phyloP scores from a whole-genome alignment of 2,888 invertebrate genomes.

The Ophion ventricosus region DNA sequence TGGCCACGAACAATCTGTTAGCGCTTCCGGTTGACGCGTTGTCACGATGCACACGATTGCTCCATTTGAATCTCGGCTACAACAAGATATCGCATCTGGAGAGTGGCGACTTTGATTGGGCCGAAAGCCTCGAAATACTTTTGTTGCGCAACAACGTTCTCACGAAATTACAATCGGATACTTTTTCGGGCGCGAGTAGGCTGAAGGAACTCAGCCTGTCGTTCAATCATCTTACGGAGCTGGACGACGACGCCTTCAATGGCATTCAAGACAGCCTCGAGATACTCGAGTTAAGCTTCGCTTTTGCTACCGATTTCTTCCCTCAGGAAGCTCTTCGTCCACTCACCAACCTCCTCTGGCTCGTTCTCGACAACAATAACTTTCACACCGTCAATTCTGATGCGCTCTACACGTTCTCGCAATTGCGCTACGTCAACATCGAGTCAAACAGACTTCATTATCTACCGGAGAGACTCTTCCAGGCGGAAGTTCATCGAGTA shows the following conservation, averaged over 20 bases:
- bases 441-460: constrained; percentile 92
- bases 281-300: constrained; percentile 93
- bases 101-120: constrained; percentile 93
- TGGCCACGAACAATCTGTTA: constrained; percentile 92
- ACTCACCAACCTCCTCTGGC: constrained; percentile 90
- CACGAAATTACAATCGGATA: constrained; percentile 84
- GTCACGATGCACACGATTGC: constrained; percentile 89
- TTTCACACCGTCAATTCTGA: constrained; percentile 89
- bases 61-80: constrained; percentile 95
- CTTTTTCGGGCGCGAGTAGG: constrained; percentile 86
- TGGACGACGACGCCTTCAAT: constrained; percentile 92
- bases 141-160: constrained; percentile 93
- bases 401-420: constrained; percentile 86
- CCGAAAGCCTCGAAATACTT: constrained; percentile 90
- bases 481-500: constrained; percentile 88
- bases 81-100: constrained; percentile 92
- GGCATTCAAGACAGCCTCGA: constrained; percentile 91
- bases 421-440: constrained; percentile 90
- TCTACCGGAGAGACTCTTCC: constrained; percentile 88
- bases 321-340: constrained; percentile 91
- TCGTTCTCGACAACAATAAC: constrained; percentile 95
- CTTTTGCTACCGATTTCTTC: constrained; percentile 91
- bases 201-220: constrained; percentile 95
- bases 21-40: constrained; percentile 89
- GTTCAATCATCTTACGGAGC: constrained; percentile 93